Evolutionary conservation across 2,888 invertebrate genomes (phyloP).

Genomic region (Drosophila cognata): DNA sequence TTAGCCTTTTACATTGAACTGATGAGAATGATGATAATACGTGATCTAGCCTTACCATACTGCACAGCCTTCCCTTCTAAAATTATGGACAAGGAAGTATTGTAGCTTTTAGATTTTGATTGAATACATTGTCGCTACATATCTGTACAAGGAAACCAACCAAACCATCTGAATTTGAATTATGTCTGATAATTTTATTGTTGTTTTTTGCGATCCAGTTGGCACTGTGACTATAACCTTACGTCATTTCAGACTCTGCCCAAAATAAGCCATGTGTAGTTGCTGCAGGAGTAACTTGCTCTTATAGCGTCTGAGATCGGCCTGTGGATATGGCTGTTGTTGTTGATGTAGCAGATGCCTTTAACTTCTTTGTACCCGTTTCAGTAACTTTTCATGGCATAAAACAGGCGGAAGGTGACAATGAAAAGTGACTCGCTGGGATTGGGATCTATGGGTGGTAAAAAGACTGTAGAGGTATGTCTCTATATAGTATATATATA

Average conservation of each 20-base stretch:
- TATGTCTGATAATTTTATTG: not conserved
- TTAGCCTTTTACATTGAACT: not conserved
- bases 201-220: not conserved
- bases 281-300: not conserved
- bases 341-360: not conserved
- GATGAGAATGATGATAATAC: not conserved
- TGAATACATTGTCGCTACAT: not conserved
- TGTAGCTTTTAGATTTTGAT: not conserved
- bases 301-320: not conserved
- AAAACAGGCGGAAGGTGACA: not conserved
- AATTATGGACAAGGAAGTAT: not conserved
- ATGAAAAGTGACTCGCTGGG: not conserved
- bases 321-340: not conserved
- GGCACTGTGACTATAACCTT: not conserved
- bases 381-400: not conserved
- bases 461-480: not conserved
- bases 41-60: not conserved
- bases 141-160: not conserved
- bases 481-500: not conserved
- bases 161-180: not conserved
- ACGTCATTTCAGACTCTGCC: not conserved
- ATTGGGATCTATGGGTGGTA: not conserved
- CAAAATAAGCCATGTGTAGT: not conserved
- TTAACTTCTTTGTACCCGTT: not conserved
- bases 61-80: not conserved